phyloP scores from a whole-genome alignment of 2,113 vertebrate species.

The Oxygymnocypris stewartii region DNA sequence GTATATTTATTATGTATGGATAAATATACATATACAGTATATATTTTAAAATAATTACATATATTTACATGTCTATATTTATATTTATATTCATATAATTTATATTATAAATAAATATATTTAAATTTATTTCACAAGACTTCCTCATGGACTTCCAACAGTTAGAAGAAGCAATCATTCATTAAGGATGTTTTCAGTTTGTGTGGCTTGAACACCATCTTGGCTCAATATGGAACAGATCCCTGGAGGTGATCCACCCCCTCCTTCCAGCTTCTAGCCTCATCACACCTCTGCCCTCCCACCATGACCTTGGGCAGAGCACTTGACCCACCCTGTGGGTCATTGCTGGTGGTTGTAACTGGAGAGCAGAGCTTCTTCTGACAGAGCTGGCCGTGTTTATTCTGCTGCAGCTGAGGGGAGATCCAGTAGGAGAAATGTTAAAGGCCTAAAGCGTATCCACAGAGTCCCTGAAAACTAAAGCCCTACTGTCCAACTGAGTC shows the following conservation, averaged over 20 bases:
- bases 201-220: conserved; percentile 11
- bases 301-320: conserved; percentile 35
- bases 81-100: no score
- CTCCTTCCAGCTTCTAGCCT: not conserved
- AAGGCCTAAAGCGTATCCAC: not conserved
- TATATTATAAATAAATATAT: no score
- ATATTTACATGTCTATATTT: no score
- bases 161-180: not conserved
- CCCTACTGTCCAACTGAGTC: not conserved
- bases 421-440: not conserved
- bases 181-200: not conserved
- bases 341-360: conserved; percentile 33
- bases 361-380: not conserved
- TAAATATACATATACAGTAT: no score
- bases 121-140: not conserved
- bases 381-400: not conserved
- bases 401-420: conserved; percentile 8
- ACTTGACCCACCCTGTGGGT: conserved; percentile 29
- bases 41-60: no score
- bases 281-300: not conserved
- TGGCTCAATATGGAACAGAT: conserved; percentile 21
- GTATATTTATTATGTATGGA: no score
- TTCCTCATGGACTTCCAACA: not conserved
- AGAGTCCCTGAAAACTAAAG: conserved; percentile 2
- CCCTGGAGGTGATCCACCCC: not conserved